Evolutionary conservation across 2,113 vertebrate species (phyloP).

Genomic region (Macquaria australasica): DNA sequence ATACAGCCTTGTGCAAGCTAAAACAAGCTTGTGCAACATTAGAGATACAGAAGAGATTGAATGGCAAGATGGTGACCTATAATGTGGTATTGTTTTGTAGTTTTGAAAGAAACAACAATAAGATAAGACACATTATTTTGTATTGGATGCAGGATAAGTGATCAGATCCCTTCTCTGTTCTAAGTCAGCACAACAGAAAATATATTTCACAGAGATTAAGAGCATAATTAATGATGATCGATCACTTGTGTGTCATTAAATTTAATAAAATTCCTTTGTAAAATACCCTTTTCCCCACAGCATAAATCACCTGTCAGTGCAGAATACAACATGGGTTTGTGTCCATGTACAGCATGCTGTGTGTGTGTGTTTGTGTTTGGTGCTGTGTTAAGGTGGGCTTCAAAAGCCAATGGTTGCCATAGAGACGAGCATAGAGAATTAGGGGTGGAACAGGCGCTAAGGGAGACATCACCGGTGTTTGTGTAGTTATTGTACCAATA

Average conservation of each 20-base stretch:
- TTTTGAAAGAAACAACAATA: not conserved
- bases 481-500: slow-evolving; percentile 62
- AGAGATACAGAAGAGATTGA: not conserved
- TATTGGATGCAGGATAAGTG: not conserved
- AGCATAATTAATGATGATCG: slow-evolving; percentile 2
- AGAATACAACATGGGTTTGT: slow-evolving; percentile 12
- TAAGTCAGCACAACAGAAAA: slow-evolving; percentile 6
- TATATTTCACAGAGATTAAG: not conserved
- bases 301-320: slow-evolving; percentile 26
- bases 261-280: not conserved
- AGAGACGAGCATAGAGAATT: slow-evolving; percentile 71
- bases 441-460: slow-evolving; percentile 53
- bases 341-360: not conserved
- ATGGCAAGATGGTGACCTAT: not conserved
- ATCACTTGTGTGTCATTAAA: slow-evolving; percentile 13
- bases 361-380: not conserved
- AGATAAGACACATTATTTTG: not conserved
- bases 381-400: slow-evolving; percentile 32
- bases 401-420: slow-evolving; percentile 78
- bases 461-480: slow-evolving; percentile 66
- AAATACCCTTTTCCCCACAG: not conserved
- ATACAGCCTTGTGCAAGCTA: not conserved
- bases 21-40: not conserved
- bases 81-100: not conserved
- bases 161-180: not conserved